phyloP scores from a whole-genome alignment of 2,113 vertebrate species.

The Zeus faber region DNA sequence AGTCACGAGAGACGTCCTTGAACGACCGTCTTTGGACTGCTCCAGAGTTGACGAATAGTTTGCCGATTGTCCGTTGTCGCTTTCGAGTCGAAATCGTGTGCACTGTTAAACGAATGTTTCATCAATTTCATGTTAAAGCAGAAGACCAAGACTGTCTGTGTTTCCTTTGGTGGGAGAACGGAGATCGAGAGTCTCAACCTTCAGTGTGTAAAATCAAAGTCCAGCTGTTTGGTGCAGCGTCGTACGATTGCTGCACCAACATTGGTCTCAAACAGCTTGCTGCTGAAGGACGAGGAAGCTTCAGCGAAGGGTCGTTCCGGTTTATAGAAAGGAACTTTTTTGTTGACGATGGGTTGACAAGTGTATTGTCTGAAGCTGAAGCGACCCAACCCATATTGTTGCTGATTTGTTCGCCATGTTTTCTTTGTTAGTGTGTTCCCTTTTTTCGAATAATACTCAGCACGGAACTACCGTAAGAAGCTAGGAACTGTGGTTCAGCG shows the following conservation, averaged over 20 bases:
- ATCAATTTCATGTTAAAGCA: constrained; percentile 25
- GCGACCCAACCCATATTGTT: constrained; percentile 2
- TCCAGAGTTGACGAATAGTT: constrained; percentile 16
- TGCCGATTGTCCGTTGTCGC: constrained; percentile 9
- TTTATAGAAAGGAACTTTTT: constrained; percentile 14
- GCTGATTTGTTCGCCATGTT: no score
- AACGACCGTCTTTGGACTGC: constrained; percentile 19
- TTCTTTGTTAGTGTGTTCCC: no score
- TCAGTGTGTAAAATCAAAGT: constrained; percentile 2
- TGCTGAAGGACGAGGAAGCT: constrained; percentile 9
- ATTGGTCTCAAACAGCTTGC: constrained; percentile 19
- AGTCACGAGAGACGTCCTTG: constrained; percentile 7
- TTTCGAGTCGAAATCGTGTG: constrained; percentile 23
- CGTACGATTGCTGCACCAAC: constrained; percentile 7
- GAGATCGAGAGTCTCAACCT: neutral
- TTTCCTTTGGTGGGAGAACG: constrained; percentile 23
- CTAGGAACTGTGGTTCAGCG: no score
- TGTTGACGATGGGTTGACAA: constrained; percentile 10
- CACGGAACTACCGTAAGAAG: no score
- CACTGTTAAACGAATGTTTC: constrained; percentile 14
- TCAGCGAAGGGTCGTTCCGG: constrained; percentile 10
- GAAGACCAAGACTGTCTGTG: constrained; percentile 17
- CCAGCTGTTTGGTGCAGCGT: constrained; percentile 18
- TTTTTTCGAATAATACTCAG: no score
- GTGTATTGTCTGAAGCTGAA: constrained; percentile 8